Base-by-base conservation (phyloP, 2,113 vertebrate species). In the Pelobates fuscus region DNA sequence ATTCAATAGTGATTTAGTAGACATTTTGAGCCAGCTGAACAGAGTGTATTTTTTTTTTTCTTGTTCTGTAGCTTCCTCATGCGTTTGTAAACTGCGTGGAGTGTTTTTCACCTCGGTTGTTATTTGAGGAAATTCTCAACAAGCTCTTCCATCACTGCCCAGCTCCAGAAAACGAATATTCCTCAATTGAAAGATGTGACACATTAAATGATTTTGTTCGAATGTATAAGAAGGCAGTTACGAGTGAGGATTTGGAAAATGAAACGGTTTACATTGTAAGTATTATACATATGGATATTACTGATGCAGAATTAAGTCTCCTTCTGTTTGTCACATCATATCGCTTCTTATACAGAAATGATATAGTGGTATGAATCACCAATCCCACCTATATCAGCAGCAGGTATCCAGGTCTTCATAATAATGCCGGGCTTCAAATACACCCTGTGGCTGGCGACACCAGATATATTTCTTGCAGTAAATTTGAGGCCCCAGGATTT, bases 251-350 rank as follows among this genome's bases (percentile, higher is more conserved):
- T 82, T 89, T 83, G 80, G 88, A 84, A 43, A 80, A 89, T 75
- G 89, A 96, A 83, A 97, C 96, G 1, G 77, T 94, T 23, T 98
- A 95, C 84, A 88, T 98, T 79, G 97, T 98, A 87, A 96, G 96
- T 93, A 80, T 72, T 64, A 75, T 23, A 55, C 2, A 7, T 23
- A 11, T 23, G 5, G 37, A 18, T 46, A 21, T 67, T 26, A 5
- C 23, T n/a, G n/a, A n/a, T n/a, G n/a, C n/a, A n/a, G n/a, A n/a
- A n/a, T n/a, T n/a, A n/a, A n/a, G 8, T 26, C 3, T 26, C 8
- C n/a, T 2, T 32, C 20, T 20, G 18, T 21, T 10, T 1, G 4
- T 4, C 21, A n/a, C 4, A 7, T n/a, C 21, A 2, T 8, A 11
- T 8, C n/a, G 26, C 21, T 10, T 23, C 37, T 12, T 21, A 21